These are phyloP conservation scores for Mirounga angustirostris DNA, from an alignment of 2,113 vertebrate species.

Conservation along the genomic window DNA sequence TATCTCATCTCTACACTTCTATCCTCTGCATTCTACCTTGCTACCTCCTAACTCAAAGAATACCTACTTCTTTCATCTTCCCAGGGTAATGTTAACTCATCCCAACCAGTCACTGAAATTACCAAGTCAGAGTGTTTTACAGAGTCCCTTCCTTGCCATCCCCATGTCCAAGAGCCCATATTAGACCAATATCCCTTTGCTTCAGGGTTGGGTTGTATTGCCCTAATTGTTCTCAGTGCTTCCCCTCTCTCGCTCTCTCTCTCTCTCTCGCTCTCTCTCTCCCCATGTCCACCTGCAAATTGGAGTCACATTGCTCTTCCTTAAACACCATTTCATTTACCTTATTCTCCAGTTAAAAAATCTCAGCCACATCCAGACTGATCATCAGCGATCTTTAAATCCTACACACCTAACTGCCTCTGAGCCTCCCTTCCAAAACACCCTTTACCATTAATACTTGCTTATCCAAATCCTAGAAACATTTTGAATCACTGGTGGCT, in stretches of 20 bases:
- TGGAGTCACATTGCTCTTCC: neutral
- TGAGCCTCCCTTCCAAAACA: neutral
- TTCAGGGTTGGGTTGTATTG: neutral
- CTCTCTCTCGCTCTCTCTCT: no score
- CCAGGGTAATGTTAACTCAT: neutral
- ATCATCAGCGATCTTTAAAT: neutral
- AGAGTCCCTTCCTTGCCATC: neutral
- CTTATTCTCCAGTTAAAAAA: neutral
- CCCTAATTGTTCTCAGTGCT: neutral
- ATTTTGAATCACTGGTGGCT: neutral
- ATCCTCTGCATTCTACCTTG: neutral
- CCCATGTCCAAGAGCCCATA: neutral
- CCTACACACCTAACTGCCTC: neutral
- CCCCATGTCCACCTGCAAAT: accelerated
- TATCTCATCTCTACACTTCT: neutral
- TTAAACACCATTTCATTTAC: neutral
- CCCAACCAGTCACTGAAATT: neutral
- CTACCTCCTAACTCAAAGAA: neutral
- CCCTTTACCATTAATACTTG: neutral
- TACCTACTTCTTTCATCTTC: neutral
- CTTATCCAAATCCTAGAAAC: neutral
- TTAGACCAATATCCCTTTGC: no score
- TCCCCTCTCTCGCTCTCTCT: neutral
- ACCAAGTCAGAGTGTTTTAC: neutral
- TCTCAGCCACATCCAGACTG: neutral